phyloP scores from a whole-genome alignment of 2,113 vertebrate species.

The Bombycilla garrulus region DNA sequence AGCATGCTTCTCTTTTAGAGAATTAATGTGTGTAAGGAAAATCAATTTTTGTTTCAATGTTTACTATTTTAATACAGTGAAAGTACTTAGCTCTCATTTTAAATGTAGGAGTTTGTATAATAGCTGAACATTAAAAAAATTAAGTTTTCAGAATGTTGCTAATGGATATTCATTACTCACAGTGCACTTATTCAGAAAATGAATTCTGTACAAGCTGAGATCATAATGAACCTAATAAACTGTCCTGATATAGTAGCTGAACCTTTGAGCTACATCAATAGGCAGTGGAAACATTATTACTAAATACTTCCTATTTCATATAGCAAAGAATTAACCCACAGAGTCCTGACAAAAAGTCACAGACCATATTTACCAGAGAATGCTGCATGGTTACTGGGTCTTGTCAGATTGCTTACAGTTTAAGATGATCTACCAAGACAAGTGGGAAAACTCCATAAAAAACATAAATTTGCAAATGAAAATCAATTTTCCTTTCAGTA shows the following conservation, averaged over 20 bases:
- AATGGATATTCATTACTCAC: not conserved
- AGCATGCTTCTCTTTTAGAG: not conserved
- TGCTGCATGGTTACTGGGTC: not conserved
- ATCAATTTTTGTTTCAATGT: not conserved
- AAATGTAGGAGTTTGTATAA: not conserved
- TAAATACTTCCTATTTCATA: not conserved
- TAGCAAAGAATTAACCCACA: not conserved
- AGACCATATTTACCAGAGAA: not conserved
- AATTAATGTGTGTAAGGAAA: not conserved
- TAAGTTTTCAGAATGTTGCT: not conserved
- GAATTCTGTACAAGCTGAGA: not conserved
- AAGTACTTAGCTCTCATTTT: not conserved
- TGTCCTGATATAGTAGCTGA: not conserved
- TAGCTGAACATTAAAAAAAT: not conserved
- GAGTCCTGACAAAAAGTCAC: not conserved
- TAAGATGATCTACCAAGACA: not conserved
- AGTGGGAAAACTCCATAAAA: not conserved
- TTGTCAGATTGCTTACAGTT: not conserved
- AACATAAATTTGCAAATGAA: not conserved
- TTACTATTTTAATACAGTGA: not conserved
- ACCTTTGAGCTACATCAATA: not conserved
- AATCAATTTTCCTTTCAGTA: not conserved
- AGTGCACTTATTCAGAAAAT: not conserved
- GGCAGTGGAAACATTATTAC: not conserved
- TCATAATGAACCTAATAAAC: not conserved